Evolutionary conservation across 2,113 vertebrate species (phyloP), one percentile per base, ranked within the genome.

Genomic region (Chinchilla lanigera): DNA sequence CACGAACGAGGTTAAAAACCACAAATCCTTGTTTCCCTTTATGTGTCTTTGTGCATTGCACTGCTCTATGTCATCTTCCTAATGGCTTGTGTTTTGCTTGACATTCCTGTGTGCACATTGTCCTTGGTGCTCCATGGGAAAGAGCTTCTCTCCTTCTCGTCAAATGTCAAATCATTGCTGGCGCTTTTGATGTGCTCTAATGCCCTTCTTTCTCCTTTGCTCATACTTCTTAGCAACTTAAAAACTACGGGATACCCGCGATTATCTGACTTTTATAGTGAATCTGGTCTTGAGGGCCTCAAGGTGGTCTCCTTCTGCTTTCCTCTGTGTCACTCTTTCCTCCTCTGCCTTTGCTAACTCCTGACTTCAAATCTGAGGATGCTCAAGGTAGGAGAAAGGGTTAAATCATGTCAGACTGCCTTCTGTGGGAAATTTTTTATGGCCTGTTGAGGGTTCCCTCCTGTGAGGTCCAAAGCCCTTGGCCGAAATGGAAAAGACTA

Each of bases 391-490:
- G 86, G 61, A 1, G 0, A 65, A 38, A 33, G 50, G 58, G 11
- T 86, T 82, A 28, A 61, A 7, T 26, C 0, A 5, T 22, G 47
- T 93, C 60, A 54, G 67, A 28, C 67, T 11, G 30, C 81, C 84
- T 78, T 93, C 47, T 73, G 71, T 86, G 97, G 71, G 93, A 86
- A 89, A 38, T 24, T 1, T 89, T 89, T 67, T 71, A n/a, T 12
- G 52, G 89, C 52, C 73, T 38, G 14, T 61, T 90, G 80, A 81
- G 90, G 94, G 86, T 77, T 95, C 63, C 86, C 71, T 86, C 89
- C 93, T 86, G 93, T 95, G 97, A 93, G 92, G 93, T 96, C 94
- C 75, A 61, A 14, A 89, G 52, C 5, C 78, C 89, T 85, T 93
- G 92, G 82, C 95, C 87, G 60, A 69, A 75, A 56, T 91, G 92